Base-by-base conservation (phyloP, 2,888 invertebrate species). In the Drosophila stalkeri region DNA sequence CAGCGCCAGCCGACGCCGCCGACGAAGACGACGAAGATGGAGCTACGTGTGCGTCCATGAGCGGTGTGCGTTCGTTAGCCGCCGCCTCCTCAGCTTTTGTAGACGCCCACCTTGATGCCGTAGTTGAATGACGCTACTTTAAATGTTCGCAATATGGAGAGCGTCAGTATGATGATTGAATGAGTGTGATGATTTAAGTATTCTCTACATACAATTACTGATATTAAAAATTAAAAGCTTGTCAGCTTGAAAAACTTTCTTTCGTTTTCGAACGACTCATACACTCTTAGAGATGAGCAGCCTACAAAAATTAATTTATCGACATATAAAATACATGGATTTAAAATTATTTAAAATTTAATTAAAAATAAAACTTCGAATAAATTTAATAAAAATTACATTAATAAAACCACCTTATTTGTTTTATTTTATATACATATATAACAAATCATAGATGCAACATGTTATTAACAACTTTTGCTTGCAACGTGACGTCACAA, bases 41-140 rank as follows among this genome's bases (percentile, higher is more conserved):
- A 37, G 89, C 91, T 73, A 92, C 91, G 94, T 97, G 97, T 91
- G 96, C 96, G 94, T 97, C 97, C 97, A 97, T 97, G 92, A 97
- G 95, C 93, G 96, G 96, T 90, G 96, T 96, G 88, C 94, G 95
- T 94, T 97, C 97, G 86, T 81, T 82, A 71, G 75, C 67, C 71
- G 77, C 63, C 78, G 81, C 86, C 82, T 83, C 91, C 78, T 80
- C 79, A 79, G 84, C 86, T 77, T 61, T 77, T 31, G 33, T 35
- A 55, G 75, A 67, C 62, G 72, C 51, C 89, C 86, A 61, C 75
- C 76, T 72, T 44, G 89, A 82, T 77, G 82, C 86, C 86, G 86
- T 86, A 76, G 74, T 86, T 83, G 77, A 37, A 11, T 27, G 14
- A 59, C 55, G 44, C 64, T 49, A 69, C 78, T 77, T 77, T 64